Percentiles rank a stretch among this genome's conserved stretches.
Evolutionary conservation across 2,113 vertebrate genomes (phyloP).

Genomic region (Hippocampus mohnikei): DNA sequence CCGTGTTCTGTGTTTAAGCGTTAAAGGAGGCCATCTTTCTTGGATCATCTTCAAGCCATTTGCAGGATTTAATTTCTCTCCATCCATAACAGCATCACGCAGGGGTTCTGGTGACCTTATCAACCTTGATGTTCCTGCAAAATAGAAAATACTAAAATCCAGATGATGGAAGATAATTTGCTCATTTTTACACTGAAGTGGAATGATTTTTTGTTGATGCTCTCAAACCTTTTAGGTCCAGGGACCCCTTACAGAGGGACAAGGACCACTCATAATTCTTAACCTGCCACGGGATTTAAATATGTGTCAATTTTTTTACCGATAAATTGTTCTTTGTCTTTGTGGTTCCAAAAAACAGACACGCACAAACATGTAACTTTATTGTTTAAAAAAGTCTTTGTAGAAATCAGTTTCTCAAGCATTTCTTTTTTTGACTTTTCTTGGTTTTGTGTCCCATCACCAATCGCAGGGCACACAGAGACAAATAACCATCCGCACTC

Average conservation of each 20-base stretch:
- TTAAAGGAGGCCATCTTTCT: constrained; percentile 34
- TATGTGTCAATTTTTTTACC: too few relatives aligned
- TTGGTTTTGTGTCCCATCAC: too few relatives aligned
- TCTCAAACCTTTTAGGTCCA: neutral
- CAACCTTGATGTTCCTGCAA: constrained; percentile 29
- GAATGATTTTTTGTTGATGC: neutral
- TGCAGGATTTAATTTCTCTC: constrained; percentile 50
- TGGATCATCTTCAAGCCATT: constrained; percentile 40
- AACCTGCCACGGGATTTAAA: too few relatives aligned
- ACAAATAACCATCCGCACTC: too few relatives aligned
- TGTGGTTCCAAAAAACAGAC: too few relatives aligned
- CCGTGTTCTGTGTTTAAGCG: neutral
- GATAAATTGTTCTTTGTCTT: too few relatives aligned
- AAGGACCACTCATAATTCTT: too few relatives aligned
- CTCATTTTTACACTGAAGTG: neutral
- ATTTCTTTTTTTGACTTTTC: too few relatives aligned
- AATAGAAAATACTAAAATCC: constrained; percentile 3
- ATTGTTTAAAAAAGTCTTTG: too few relatives aligned
- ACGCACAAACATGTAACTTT: too few relatives aligned
- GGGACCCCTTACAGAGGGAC: neutral
- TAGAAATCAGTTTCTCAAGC: too few relatives aligned
- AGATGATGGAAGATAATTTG: constrained; percentile 15
- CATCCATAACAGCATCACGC: constrained; percentile 37
- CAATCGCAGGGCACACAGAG: too few relatives aligned
- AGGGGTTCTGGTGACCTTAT: constrained; percentile 32